Base-by-base conservation (phyloP, 2,888 invertebrate species). In the Dorcus parallelipipedus region DNA sequence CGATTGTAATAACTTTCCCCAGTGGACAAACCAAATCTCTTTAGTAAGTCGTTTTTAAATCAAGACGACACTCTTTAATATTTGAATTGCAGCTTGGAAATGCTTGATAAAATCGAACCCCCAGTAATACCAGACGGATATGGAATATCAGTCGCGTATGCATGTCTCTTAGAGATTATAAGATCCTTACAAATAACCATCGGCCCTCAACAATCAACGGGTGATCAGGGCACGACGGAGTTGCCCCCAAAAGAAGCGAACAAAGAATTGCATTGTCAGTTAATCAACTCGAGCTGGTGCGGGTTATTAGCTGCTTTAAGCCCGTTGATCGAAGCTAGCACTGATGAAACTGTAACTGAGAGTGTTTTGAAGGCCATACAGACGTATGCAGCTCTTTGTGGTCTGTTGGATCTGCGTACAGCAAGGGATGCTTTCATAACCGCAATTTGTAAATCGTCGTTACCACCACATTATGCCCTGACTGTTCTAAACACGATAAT, bases 101-200 rank as follows among this genome's bases (percentile, higher is more conserved):
- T 97, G 90, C 77, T 97, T 69, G 99, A 99, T 73, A 95, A 97
- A 75, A 85, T 90, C 14, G 98, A 99, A 71, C 93, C 97, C 6
- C 97, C 97, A 0, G 78, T 85, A 9, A 91, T 98, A 65, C 93
- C 94, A n/a, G 97, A 98, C 64, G 97, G 98, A 1, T 99, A 98
- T 79, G 96, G 97, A 3, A 91, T 99, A 60, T 97, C 97, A 0
- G 87, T 98, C 42, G 95, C 97, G 0, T 97, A 96, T 79, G 92
- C 94, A 3, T 94, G 95, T 75, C 83, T 98, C 45, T 82, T 97
- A 74, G 97, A 97, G 77, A 89, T 95, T 64, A 93, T 97, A 52
- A 85, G 93, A 6, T 95, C 93, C 7, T 86, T 92, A 66, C 88
- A 90, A 40, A 83, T 88, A 69, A 89, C 87, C 23, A 87, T 91